Conservation (phyloP, 2,888 invertebrate species). For the Meteorus cinctellus region DNA sequence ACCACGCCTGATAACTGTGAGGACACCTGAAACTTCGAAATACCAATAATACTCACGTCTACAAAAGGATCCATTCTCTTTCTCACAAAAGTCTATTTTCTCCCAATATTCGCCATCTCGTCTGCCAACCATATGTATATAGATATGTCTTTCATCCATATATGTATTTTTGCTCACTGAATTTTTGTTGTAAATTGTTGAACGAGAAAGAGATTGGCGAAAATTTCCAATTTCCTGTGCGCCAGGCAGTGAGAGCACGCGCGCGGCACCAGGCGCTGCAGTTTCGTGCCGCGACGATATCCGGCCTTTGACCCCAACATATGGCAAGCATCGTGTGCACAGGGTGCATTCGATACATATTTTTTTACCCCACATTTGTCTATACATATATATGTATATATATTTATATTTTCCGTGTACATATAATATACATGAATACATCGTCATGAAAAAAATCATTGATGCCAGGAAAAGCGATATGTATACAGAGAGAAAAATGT, state of each 20-base stretch:
- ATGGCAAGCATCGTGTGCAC: constrained; percentile 20
- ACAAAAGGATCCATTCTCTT: background rate
- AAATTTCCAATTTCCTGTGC: constrained; percentile 29
- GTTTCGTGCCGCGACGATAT: constrained; percentile 29
- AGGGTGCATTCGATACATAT: constrained; percentile 18
- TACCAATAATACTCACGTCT: too few species aligned
- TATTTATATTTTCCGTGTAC: background rate
- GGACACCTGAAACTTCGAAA: too few species aligned
- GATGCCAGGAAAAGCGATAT: constrained; percentile 19
- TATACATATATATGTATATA: background rate
- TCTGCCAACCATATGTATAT: background rate
- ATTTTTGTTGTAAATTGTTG: constrained; percentile 19
- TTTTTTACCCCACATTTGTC: constrained; percentile 1
- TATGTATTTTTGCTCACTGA: background rate
- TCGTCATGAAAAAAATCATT: constrained; percentile 18
- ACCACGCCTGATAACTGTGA: too few species aligned
- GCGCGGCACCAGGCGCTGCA: constrained; percentile 11
- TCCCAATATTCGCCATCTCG: background rate
- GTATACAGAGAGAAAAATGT: constrained; percentile 4
- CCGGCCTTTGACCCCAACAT: constrained; percentile 36
- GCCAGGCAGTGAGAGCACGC: constrained; percentile 9
- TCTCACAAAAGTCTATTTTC: background rate
- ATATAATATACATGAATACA: background rate
- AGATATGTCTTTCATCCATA: background rate
- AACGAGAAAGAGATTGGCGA: constrained; percentile 25